Percentiles rank a stretch among this genome's conserved stretches.
phyloP scores from a whole-genome alignment of 92 coral and sea anemone species.

The Palythoa grandiflora region DNA sequence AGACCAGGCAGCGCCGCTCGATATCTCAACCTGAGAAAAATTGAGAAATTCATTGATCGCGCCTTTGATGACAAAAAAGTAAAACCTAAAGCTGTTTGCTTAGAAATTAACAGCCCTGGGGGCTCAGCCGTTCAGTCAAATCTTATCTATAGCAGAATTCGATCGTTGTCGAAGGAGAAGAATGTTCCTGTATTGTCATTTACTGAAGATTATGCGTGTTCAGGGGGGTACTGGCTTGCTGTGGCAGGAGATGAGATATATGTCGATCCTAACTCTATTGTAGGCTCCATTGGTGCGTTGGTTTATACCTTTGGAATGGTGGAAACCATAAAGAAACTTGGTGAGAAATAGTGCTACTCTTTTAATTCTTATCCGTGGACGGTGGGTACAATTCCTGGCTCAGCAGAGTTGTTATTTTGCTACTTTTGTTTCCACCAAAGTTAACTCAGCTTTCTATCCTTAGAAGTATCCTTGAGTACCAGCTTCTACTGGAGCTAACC shows the following conservation, averaged over 20 bases:
- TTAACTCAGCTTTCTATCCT: too few relatives aligned
- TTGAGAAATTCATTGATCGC: constrained; percentile 74
- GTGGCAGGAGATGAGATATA: constrained; percentile 90
- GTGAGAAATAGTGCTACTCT: constrained; percentile 42
- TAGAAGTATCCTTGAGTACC: too few relatives aligned
- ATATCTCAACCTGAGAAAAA: constrained; percentile 60
- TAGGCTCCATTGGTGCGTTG: constrained; percentile 90
- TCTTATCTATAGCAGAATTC: constrained; percentile 80
- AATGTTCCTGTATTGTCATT: constrained; percentile 82
- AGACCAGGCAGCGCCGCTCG: constrained; percentile 23
- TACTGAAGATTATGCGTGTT: constrained; percentile 81
- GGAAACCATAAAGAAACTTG: constrained; percentile 83
- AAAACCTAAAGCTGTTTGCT: constrained; percentile 85
- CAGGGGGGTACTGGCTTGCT: constrained; percentile 93
- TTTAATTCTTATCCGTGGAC: too few relatives aligned
- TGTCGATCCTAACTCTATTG: constrained; percentile 74
- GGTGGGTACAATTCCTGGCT: too few relatives aligned
- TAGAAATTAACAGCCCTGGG: constrained; percentile 83
- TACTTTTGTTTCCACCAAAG: too few relatives aligned
- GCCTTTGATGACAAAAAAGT: constrained; percentile 80
- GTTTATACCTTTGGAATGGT: constrained; percentile 68
- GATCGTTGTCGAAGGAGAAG: constrained; percentile 66
- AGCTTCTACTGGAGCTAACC: too few relatives aligned
- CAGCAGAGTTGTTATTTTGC: too few relatives aligned
- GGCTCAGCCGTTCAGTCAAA: constrained; percentile 85